These are phyloP conservation scores for Cynaeus angustus DNA, from an alignment of 2,888 invertebrate genomes.

Conservation along the genomic window DNA sequence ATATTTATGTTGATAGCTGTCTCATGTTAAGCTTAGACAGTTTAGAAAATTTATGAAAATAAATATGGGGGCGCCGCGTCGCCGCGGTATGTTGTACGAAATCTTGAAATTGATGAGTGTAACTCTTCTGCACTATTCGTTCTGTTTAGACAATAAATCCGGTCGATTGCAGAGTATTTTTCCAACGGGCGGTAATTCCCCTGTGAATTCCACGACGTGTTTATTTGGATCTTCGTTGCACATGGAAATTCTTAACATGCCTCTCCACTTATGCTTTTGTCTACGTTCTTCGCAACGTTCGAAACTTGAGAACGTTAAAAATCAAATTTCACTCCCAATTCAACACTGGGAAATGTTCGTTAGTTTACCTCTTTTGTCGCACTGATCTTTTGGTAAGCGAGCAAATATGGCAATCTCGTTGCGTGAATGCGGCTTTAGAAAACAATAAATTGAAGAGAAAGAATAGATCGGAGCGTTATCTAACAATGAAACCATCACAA, in stretches of 20 bases:
- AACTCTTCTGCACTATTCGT: slow-evolving; percentile 15
- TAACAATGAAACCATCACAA: slow-evolving; percentile 20
- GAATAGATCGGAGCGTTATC: slow-evolving; percentile 14
- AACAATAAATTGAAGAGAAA: slow-evolving; percentile 19
- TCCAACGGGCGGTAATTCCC: slow-evolving; percentile 37
- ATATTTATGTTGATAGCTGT: slow-evolving; percentile 38
- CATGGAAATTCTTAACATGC: slow-evolving; percentile 38
- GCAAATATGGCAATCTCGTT: slow-evolving; percentile 8
- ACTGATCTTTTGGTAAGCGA: neutral
- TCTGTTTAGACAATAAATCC: slow-evolving; percentile 23
- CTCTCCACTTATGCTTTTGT: slow-evolving; percentile 14
- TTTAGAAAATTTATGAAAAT: slow-evolving; percentile 27
- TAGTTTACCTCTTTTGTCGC: neutral
- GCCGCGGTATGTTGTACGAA: slow-evolving; percentile 8
- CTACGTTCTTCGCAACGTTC: neutral
- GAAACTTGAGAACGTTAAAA: neutral
- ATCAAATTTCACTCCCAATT: slow-evolving; percentile 1
- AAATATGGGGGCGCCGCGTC: slow-evolving; percentile 17
- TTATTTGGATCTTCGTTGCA: slow-evolving; percentile 35
- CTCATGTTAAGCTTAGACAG: slow-evolving; percentile 32
- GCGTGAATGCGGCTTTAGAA: slow-evolving; percentile 19
- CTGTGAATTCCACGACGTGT: slow-evolving; percentile 34
- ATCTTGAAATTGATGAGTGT: slow-evolving; percentile 17
- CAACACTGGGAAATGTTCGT: neutral
- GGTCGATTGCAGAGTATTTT: slow-evolving; percentile 36